phyloP scores from a whole-genome alignment of 2,113 vertebrate species.

The Sorex fumeus region DNA sequence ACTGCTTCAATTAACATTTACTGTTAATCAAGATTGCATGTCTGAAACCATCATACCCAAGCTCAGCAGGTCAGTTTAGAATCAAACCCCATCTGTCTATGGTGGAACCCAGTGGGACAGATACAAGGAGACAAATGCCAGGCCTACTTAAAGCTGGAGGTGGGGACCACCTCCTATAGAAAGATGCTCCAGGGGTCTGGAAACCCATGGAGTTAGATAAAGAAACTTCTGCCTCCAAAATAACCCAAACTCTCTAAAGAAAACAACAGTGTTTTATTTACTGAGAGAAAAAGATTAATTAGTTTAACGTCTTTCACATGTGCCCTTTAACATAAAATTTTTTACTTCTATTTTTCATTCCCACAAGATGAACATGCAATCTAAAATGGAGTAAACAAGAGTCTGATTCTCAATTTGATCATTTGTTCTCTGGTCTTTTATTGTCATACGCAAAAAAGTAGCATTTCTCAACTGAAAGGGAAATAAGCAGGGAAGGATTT shows the following conservation, averaged over 20 bases:
- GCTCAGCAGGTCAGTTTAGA: slow-evolving; percentile 68
- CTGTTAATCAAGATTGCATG: slow-evolving; percentile 81
- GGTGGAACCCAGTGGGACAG: slow-evolving; percentile 27
- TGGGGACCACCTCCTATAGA: slow-evolving; percentile 25
- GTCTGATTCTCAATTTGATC: background rate
- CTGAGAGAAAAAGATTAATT: slow-evolving; percentile 18
- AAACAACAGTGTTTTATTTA: slow-evolving; percentile 42
- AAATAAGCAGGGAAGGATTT: slow-evolving; percentile 47
- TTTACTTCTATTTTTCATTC: slow-evolving; percentile 43
- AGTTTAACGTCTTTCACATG: slow-evolving; percentile 6
- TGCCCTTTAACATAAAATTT: background rate
- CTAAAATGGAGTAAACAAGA: background rate
- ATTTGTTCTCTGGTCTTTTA: slow-evolving; percentile 46
- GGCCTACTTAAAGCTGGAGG: slow-evolving; percentile 12
- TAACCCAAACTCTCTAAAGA: background rate
- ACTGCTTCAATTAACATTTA: slow-evolving; percentile 87
- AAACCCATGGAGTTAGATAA: slow-evolving; percentile 22
- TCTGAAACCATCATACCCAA: slow-evolving; percentile 73
- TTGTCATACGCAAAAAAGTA: slow-evolving; percentile 21
- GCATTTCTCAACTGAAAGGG: background rate
- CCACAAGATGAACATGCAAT: slow-evolving; percentile 1
- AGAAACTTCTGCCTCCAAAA: slow-evolving; percentile 55
- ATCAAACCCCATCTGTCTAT: slow-evolving; percentile 71
- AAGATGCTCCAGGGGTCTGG: slow-evolving; percentile 11
- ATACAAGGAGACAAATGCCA: slow-evolving; percentile 74